Conservation (phyloP, 2,113 vertebrate species). For the Urocolius indicus region DNA sequence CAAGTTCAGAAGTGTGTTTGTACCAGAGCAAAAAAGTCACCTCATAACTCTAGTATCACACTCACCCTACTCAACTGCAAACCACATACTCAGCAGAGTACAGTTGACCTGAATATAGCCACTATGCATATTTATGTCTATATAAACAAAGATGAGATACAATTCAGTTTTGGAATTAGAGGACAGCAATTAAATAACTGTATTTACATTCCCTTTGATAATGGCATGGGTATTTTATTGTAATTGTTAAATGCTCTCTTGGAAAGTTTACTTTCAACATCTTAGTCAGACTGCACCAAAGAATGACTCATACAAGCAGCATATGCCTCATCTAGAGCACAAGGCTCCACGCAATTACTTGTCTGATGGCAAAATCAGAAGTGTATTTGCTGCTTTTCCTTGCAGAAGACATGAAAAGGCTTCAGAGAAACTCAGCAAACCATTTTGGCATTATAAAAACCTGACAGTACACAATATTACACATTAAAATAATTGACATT, state of each 20-base stretch:
- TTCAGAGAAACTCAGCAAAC: not conserved
- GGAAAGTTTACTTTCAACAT: not conserved
- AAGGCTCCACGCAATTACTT: not conserved
- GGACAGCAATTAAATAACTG: not conserved
- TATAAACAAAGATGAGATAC: not conserved
- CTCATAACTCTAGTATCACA: not conserved
- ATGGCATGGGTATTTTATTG: not conserved
- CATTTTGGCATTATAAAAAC: not conserved
- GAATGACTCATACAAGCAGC: constrained; percentile 9
- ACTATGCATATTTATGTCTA: not conserved
- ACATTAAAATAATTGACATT: not conserved
- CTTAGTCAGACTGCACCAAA: not conserved
- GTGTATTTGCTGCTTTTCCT: not conserved
- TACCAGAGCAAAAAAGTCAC: not conserved
- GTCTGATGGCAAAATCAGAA: not conserved
- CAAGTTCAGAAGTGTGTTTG: not conserved
- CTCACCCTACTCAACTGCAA: not conserved
- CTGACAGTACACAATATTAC: not conserved
- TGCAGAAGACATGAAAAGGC: not conserved
- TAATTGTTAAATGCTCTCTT: not conserved
- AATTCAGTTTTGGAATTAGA: not conserved
- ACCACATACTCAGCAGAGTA: not conserved
- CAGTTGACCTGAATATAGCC: not conserved
- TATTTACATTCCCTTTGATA: not conserved
- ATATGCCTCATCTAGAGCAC: not conserved